Conservation (phyloP, 2,888 invertebrate genomes). For the Drosophila diplacantha region DNA sequence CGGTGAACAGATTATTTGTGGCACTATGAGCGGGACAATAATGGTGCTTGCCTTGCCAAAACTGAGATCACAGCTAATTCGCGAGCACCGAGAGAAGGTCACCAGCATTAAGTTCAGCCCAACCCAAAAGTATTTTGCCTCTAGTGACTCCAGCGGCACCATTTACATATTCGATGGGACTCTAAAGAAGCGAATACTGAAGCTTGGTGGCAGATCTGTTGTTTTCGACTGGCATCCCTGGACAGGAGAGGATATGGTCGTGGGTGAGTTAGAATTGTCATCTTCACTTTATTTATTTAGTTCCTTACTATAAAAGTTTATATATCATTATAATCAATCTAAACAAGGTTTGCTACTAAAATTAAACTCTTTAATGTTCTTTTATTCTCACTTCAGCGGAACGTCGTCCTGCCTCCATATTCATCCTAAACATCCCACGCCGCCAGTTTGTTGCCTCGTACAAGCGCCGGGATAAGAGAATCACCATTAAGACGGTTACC, state of each 20-base stretch:
- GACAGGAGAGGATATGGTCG: slow-evolving; percentile 76
- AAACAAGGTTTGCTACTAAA: background rate
- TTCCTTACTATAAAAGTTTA: background rate
- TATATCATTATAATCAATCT: too few species aligned
- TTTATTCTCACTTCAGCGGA: slow-evolving; percentile 57
- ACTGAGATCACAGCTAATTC: slow-evolving; percentile 51
- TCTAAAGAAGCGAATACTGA: slow-evolving; percentile 53
- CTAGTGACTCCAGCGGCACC: slow-evolving; percentile 67
- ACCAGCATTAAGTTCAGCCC: slow-evolving; percentile 72
- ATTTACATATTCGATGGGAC: slow-evolving; percentile 68
- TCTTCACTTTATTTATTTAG: background rate
- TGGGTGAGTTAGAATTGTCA: slow-evolving; percentile 62
- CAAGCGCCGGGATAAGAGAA: slow-evolving; percentile 64
- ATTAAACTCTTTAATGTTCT: too few species aligned
- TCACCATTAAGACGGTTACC: slow-evolving; percentile 73
- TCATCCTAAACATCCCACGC: slow-evolving; percentile 70
- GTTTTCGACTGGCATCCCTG: slow-evolving; percentile 79
- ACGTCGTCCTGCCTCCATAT: slow-evolving; percentile 70
- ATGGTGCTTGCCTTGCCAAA: slow-evolving; percentile 56
- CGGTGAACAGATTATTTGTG: slow-evolving; percentile 68
- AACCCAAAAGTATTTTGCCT: slow-evolving; percentile 71
- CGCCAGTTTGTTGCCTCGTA: slow-evolving; percentile 74
- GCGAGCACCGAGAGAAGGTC: slow-evolving; percentile 58
- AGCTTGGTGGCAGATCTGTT: slow-evolving; percentile 56
- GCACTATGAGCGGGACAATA: slow-evolving; percentile 68